Evolutionary conservation across 2,113 vertebrate species (phyloP).

Genomic region (Hymenochirus boettgeri): DNA sequence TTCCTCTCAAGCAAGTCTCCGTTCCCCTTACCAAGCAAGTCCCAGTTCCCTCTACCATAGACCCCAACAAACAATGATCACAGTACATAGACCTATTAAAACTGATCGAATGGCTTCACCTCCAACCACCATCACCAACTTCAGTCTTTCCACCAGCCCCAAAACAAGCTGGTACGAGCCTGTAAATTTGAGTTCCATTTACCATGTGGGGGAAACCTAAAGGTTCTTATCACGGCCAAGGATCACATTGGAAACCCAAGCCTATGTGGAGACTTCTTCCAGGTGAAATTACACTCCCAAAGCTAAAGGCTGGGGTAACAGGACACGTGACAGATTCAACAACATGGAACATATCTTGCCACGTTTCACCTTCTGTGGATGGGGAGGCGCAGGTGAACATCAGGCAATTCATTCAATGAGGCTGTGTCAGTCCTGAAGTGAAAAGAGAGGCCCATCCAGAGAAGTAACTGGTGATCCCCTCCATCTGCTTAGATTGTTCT

Average conservation of each 20-base stretch:
- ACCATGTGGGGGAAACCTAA: conserved; percentile 38
- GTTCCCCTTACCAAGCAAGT: neutral
- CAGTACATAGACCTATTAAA: neutral
- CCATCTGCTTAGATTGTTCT: no score
- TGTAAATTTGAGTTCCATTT: neutral
- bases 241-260: conserved; percentile 39
- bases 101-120: conserved; percentile 7
- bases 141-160: conserved; percentile 19
- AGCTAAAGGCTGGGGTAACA: conserved; percentile 44
- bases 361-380: conserved; percentile 39
- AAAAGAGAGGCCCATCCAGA: conserved; percentile 45
- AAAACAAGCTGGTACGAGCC: neutral
- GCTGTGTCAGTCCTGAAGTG: conserved; percentile 42
- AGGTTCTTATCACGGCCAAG: conserved; percentile 34
- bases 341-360: conserved; percentile 48
- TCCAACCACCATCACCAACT: neutral
- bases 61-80: neutral
- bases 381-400: conserved; percentile 44
- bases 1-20: no score
- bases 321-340: conserved; percentile 42
- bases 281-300: conserved; percentile 44
- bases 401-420: conserved; percentile 47
- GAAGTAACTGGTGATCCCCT: no score
- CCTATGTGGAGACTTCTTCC: conserved; percentile 51
- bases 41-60: no score